phyloP scores from a whole-genome alignment of 1,140 invertebrate species.

The Luehdorfia chinensis region DNA sequence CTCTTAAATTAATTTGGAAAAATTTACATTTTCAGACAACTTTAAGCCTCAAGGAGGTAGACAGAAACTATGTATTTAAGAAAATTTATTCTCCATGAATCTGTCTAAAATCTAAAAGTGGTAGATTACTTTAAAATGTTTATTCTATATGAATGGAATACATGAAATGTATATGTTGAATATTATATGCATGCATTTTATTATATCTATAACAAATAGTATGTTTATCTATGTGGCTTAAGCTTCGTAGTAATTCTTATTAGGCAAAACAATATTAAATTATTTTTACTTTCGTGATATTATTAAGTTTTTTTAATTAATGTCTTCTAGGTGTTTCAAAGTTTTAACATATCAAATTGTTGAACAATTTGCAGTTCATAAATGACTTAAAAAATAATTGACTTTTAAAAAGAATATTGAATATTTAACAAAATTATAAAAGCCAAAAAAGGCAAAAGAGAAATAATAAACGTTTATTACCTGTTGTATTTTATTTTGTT shows the following conservation, averaged over 20 bases:
- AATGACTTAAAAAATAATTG: not conserved
- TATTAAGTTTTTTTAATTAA: not conserved
- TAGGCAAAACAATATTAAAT: not conserved
- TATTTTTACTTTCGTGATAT: not conserved
- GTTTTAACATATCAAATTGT: slow-evolving; percentile 47
- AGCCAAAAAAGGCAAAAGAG: not conserved
- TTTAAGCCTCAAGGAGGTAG: slow-evolving; percentile 3
- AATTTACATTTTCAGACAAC: slow-evolving; percentile 1
- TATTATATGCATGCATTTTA: slow-evolving; percentile 8
- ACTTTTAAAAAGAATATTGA: not conserved
- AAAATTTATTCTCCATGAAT: not conserved
- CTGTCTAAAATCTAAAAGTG: not conserved
- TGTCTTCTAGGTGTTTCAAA: too few relatives aligned
- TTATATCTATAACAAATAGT: not conserved
- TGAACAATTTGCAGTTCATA: slow-evolving; percentile 41
- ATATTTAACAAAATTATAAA: too few relatives aligned
- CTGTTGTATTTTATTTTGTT: slow-evolving; percentile 49
- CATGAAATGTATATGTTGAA: slow-evolving; percentile 4
- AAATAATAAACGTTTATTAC: not conserved
- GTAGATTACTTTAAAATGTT: not conserved
- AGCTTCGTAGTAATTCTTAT: not conserved
- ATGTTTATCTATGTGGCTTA: not conserved
- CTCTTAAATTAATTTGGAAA: not conserved
- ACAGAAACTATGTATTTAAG: too few relatives aligned
- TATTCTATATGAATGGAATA: not conserved